Base-by-base conservation (phyloP, 2,113 vertebrate species). In the Mungos mungo region DNA sequence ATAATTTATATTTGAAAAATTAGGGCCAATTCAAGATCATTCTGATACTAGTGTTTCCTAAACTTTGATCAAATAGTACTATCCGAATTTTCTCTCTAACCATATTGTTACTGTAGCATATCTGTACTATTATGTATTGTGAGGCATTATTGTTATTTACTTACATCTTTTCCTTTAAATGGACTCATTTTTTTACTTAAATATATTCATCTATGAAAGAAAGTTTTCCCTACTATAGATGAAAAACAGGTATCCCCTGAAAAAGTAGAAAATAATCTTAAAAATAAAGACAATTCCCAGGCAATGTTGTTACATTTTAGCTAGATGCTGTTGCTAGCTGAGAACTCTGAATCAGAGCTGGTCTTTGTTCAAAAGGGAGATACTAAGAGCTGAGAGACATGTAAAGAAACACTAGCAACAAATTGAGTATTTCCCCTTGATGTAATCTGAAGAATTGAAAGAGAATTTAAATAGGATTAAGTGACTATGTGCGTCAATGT, bases 401-500 rank as follows among this genome's bases (percentile, higher is more conserved):
- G 95, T 82, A 54, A 94, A 68, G 33, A 93, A 90, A 90, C 6
- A 87, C 19, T 18, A 71, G 71, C 45, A 85, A 86, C 23, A 85
- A 95, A 88, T 23, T 91, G 66, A 96, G 21, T 81, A 21, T 19
- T 94, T 88, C 31, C 71, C 41, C 69, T 96, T 41, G 5, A 88
- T 91, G 38, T 76, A 90, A 90, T 96, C 93, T 88, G 31, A 88
- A 83, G 50, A 96, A 88, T 5, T 38, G 25, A 92, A 97, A 92
- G 74, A 95, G 69, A 96, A 94, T 93, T 91, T 88, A 96, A 93
- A 94, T 90, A 95, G 66, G 38, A 94, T 93, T 97, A 90, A 95
- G 69, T 68, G 31, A 88, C 57, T 91, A 11, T 47, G 7, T 65
- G 45, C 12, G 0, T 82, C 87, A 27, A 4, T 68, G 52, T 72